Conservation (phyloP, 1,140 invertebrate genomes). For the Drosophila repletoides region DNA sequence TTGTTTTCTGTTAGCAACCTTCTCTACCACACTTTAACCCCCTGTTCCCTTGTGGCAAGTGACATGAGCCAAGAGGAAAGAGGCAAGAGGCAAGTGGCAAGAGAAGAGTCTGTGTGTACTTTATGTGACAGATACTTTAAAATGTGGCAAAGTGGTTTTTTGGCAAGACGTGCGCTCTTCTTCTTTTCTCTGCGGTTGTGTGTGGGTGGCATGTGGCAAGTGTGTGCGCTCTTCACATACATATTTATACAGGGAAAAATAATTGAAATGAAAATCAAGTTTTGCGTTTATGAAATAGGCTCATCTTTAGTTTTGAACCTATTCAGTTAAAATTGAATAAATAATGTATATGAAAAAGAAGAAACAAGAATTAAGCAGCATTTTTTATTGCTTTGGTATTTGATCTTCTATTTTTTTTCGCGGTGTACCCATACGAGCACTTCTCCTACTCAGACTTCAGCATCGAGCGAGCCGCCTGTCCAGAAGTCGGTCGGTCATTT, state of each 20-base stretch:
- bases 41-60: constrained; percentile 3
- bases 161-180: constrained; percentile 23
- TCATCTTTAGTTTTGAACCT: too few species aligned
- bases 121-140: constrained; percentile 77
- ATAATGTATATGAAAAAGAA: too few species aligned
- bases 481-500: constrained; percentile 39
- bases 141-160: constrained; percentile 69
- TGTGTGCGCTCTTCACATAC: not conserved
- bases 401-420: too few species aligned
- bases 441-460: not conserved
- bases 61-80: too few species aligned
- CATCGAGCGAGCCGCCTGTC: not conserved
- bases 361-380: too few species aligned
- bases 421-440: not conserved
- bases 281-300: too few species aligned
- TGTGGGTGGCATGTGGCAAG: not conserved
- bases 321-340: too few species aligned
- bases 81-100: too few species aligned
- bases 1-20: constrained; percentile 36
- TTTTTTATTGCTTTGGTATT: too few species aligned
- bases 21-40: not conserved
- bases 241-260: too few species aligned
- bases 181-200: not conserved
- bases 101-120: constrained; percentile 51
- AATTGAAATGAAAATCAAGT: too few species aligned